These are phyloP conservation scores for Scaptomyza tumidula DNA, from an alignment of 2,888 invertebrate species.

Conservation along the genomic window DNA sequence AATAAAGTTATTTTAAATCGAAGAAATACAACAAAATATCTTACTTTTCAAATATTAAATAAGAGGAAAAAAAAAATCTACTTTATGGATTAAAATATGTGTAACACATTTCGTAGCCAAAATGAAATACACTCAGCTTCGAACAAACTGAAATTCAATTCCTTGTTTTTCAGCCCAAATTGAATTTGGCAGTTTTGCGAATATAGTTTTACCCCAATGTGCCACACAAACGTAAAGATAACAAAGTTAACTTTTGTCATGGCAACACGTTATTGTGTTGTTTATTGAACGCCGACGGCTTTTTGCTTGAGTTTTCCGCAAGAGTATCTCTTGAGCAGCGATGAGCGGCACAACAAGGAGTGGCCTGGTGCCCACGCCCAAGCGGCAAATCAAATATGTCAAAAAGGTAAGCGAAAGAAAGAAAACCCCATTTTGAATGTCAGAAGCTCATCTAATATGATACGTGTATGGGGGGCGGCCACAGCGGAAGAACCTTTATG, in stretches of 20 bases:
- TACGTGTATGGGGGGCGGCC: background rate
- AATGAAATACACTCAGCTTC: background rate
- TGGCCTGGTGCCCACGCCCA: slow-evolving; percentile 87
- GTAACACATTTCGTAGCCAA: background rate
- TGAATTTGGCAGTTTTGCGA: background rate
- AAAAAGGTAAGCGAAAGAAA: slow-evolving; percentile 59
- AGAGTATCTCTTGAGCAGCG: slow-evolving; percentile 13
- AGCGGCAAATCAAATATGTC: slow-evolving; percentile 82
- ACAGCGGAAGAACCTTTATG: slow-evolving; percentile 59
- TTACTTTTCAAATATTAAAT: too few relatives aligned
- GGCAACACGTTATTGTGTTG: slow-evolving; percentile 37
- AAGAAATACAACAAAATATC: too few relatives aligned
- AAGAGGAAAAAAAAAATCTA: background rate
- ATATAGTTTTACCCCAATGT: background rate
- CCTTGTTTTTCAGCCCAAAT: background rate
- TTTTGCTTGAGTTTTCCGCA: slow-evolving; percentile 6
- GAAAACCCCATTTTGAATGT: slow-evolving; percentile 44
- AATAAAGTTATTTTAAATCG: too few relatives aligned
- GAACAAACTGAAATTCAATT: background rate
- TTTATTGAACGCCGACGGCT: slow-evolving; percentile 32
- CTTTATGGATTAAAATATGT: background rate
- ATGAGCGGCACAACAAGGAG: slow-evolving; percentile 88
- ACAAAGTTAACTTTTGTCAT: slow-evolving; percentile 28
- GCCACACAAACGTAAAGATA: background rate
- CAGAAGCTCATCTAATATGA: slow-evolving; percentile 21